Evolutionary conservation across 1,140 invertebrate genomes (phyloP).

Genomic region (Macrobrachium rosenbergii): DNA sequence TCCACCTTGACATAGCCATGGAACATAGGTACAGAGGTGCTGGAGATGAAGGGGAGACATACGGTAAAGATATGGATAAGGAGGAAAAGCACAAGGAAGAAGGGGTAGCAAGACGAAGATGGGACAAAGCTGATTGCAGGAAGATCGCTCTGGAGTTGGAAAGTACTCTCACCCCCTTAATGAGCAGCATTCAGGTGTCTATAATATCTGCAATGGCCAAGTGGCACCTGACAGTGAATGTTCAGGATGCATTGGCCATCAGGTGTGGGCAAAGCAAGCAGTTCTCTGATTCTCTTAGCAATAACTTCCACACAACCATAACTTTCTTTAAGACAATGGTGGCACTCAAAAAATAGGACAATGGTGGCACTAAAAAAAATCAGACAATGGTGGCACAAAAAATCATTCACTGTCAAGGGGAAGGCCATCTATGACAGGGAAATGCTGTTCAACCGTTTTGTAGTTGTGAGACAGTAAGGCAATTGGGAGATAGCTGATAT

Average conservation of each 20-base stretch:
- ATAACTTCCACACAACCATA: background rate
- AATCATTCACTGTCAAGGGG: constrained; percentile 16
- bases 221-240: constrained; percentile 1
- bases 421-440: constrained; percentile 1
- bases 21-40: background rate
- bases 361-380: too few species aligned
- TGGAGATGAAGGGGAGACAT: background rate
- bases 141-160: background rate
- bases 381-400: too few species aligned
- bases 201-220: background rate
- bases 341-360: too few species aligned
- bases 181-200: constrained; percentile 7
- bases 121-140: background rate
- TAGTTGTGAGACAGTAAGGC: constrained; percentile 13
- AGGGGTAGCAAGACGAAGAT: constrained; percentile 16
- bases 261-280: background rate
- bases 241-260: background rate
- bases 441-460: background rate
- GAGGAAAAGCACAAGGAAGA: constrained; percentile 30
- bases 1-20: background rate
- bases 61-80: background rate
- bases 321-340: background rate
- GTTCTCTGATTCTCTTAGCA: background rate
- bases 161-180: constrained; percentile 4
- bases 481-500: constrained; percentile 11